These are phyloP conservation scores for Galeopterus variegatus DNA, from an alignment of 2,113 vertebrate genomes.

Conservation along the genomic window DNA sequence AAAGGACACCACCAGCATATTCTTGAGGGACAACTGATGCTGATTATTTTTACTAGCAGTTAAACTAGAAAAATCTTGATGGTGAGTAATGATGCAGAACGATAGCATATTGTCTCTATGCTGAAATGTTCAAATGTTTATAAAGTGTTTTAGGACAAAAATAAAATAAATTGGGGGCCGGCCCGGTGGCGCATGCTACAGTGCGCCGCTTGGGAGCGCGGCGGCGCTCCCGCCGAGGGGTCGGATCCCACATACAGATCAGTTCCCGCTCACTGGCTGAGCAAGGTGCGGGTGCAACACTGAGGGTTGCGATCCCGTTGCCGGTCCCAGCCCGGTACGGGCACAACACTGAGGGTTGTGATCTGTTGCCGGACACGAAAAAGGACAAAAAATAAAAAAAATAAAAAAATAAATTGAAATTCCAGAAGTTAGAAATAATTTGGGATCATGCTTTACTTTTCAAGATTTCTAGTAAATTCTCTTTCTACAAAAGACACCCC, in stretches of 20 bases:
- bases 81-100: neutral
- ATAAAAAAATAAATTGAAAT: constrained; percentile 4
- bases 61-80: neutral
- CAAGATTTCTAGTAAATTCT: neutral
- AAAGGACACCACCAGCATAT: neutral
- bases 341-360: too few species aligned
- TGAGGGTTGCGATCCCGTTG: too few species aligned
- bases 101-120: neutral
- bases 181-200: too few species aligned
- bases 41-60: neutral
- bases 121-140: neutral
- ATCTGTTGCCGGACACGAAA: too few species aligned
- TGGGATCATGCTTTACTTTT: neutral
- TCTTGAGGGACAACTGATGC: neutral
- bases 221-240: too few species aligned
- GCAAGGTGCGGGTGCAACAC: too few species aligned
- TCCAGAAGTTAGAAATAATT: constrained; percentile 32
- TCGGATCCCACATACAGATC: too few species aligned
- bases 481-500: neutral
- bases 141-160: neutral
- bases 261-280: too few species aligned
- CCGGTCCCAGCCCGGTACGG: too few species aligned
- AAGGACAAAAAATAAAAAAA: too few species aligned
- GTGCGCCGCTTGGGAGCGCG: too few species aligned
- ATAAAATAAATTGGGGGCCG: neutral